These are phyloP conservation scores for Pterocles burchelli DNA, from an alignment of 2,113 vertebrate genomes.

Conservation along the genomic window DNA sequence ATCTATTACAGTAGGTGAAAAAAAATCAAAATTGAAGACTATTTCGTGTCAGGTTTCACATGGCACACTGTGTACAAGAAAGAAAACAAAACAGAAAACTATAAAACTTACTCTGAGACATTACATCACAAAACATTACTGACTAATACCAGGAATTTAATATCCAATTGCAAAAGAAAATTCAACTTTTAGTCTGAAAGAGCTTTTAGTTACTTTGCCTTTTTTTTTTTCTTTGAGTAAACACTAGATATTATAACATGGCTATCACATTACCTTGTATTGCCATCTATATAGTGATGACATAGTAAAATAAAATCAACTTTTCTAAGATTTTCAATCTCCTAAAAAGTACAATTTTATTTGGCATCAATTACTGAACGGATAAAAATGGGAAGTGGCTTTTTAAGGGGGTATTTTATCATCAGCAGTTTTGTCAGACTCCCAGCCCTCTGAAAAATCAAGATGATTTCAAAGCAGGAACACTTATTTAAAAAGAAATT, in stretches of 20 bases:
- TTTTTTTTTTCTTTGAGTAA: background rate
- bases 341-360: background rate
- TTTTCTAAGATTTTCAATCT: background rate
- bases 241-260: background rate
- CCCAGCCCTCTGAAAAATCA: background rate
- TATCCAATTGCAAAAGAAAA: background rate
- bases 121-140: background rate
- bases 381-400: background rate
- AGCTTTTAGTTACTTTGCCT: background rate
- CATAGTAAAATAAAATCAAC: background rate
- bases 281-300: background rate
- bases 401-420: background rate
- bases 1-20: background rate
- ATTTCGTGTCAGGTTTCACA: background rate
- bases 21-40: background rate
- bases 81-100: background rate
- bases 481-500: background rate
- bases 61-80: background rate
- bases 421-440: background rate
- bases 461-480: background rate
- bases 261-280: background rate
- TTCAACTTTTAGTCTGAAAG: background rate
- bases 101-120: background rate
- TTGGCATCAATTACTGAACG: background rate
- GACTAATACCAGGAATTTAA: background rate